Conservation (phyloP, 2,888 invertebrate genomes). For the Drepana falcataria region DNA sequence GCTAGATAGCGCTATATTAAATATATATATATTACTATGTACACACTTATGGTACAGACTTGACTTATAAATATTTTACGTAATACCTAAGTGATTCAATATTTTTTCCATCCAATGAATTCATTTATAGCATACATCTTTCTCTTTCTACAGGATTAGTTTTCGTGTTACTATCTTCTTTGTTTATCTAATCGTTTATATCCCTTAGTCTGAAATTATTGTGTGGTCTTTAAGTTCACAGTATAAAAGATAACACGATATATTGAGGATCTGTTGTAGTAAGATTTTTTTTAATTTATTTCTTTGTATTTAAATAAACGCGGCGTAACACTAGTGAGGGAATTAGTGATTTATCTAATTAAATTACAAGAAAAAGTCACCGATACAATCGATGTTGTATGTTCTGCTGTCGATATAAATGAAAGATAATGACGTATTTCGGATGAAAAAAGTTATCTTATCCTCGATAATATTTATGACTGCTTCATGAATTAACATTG, state of each 20-base stretch:
- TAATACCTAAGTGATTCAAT: no score
- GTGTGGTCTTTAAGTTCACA: background rate
- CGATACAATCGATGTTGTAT: background rate
- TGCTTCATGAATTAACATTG: background rate
- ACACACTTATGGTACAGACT: no score
- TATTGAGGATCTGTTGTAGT: background rate
- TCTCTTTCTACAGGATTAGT: background rate
- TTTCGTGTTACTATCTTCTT: background rate
- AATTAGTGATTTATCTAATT: background rate
- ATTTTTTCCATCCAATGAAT: background rate
- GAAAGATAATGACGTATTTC: slow-evolving; percentile 3
- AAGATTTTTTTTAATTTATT: background rate
- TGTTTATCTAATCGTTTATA: background rate
- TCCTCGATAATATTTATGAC: slow-evolving; percentile 2
- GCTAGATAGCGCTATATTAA: no score
- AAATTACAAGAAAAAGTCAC: slow-evolving; percentile 6
- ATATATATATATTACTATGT: no score
- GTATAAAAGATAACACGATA: background rate
- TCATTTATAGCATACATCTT: background rate
- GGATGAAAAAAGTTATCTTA: slow-evolving; percentile 4
- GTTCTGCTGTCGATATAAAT: background rate
- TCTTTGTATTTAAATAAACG: background rate
- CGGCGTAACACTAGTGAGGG: background rate
- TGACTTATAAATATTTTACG: no score
- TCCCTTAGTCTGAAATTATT: background rate